Conservation (phyloP, 2,797 vertebrate genomes). For the Xenentodon cancila region DNA sequence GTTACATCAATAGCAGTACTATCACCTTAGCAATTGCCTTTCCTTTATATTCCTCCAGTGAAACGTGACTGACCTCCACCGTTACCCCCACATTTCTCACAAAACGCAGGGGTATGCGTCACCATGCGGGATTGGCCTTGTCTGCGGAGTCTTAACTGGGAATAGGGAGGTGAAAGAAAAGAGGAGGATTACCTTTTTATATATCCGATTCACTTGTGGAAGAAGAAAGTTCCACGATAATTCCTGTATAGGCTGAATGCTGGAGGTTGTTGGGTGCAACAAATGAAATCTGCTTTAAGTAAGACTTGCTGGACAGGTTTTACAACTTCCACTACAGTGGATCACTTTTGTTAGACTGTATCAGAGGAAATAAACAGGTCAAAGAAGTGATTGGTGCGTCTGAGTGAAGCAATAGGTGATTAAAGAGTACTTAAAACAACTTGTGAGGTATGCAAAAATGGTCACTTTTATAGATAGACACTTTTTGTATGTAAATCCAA, state of each 20-base stretch:
- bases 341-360: constrained; percentile 53
- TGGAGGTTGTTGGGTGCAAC: constrained; percentile 26
- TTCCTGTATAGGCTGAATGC: constrained; percentile 34
- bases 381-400: constrained; percentile 4
- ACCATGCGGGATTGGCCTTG: constrained; percentile 61
- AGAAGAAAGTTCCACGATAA: constrained; percentile 51
- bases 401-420: not conserved
- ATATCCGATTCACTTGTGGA: constrained; percentile 62
- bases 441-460: not conserved
- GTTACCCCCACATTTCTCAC: constrained; percentile 62
- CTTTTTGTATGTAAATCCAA: not conserved
- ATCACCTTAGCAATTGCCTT: constrained; percentile 82
- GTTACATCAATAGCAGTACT: constrained; percentile 81
- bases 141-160: constrained; percentile 57
- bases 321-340: constrained; percentile 51
- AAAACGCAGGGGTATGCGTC: constrained; percentile 57
- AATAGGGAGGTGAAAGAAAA: constrained; percentile 51
- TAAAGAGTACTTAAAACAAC: constrained; percentile 1
- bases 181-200: constrained; percentile 67
- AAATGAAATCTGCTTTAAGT: constrained; percentile 45
- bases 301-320: constrained; percentile 40
- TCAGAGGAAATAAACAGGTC: constrained; percentile 43
- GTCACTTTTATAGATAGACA: not conserved
- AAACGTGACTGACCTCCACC: constrained; percentile 75
- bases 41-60: constrained; percentile 80